phyloP scores from a whole-genome alignment of 2,888 invertebrate species.

The Drosophila prostipennis region DNA sequence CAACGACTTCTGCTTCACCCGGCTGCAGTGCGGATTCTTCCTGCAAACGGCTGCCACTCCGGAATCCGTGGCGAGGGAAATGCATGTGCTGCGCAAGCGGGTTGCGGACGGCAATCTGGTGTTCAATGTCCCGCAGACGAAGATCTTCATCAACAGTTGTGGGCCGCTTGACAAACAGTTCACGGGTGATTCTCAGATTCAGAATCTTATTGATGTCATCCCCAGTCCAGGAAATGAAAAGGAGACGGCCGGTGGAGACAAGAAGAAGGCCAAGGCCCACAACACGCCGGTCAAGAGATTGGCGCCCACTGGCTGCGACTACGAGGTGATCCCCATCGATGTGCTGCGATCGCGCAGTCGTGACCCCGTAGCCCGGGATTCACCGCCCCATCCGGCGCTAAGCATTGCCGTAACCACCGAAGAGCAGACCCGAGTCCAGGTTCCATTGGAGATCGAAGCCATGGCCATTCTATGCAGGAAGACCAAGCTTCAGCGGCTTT shows the following conservation, averaged over 20 bases:
- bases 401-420: conserved; percentile 75
- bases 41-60: conserved; percentile 87
- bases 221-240: conserved; percentile 50
- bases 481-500: conserved; percentile 87
- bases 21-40: conserved; percentile 88
- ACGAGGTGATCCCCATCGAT: conserved; percentile 81
- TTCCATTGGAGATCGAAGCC: conserved; percentile 89
- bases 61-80: conserved; percentile 86
- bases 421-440: conserved; percentile 77
- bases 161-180: conserved; percentile 70
- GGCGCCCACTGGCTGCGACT: conserved; percentile 75
- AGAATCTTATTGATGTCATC: conserved; percentile 62
- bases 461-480: conserved; percentile 89
- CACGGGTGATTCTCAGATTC: conserved; percentile 71
- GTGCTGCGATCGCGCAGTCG: conserved; percentile 81
- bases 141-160: conserved; percentile 87
- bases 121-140: conserved; percentile 88
- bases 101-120: conserved; percentile 90
- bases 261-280: conserved; percentile 43
- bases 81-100: conserved; percentile 88
- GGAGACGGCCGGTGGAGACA: conserved; percentile 37
- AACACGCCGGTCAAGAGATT: conserved; percentile 44
- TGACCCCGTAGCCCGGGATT: conserved; percentile 60
- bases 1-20: conserved; percentile 89
- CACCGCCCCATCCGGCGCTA: conserved; percentile 61